Percentiles rank a stretch among this genome's conserved stretches.
Evolutionary conservation across 2,888 invertebrate species (phyloP).

Genomic region (Tuberolachnus salignus): DNA sequence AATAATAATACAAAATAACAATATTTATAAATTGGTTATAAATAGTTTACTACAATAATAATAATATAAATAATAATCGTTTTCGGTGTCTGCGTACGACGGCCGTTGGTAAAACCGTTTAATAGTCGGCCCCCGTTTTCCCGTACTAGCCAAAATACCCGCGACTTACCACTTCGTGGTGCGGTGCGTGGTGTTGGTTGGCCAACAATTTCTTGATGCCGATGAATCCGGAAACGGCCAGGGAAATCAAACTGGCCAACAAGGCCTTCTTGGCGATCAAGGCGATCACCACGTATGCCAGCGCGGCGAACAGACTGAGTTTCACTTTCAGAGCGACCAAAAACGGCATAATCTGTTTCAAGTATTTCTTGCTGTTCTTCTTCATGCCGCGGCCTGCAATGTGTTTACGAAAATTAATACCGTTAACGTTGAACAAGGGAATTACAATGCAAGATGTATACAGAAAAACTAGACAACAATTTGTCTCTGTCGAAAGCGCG

Average conservation of each 20-base stretch:
- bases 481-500: too few relatives aligned
- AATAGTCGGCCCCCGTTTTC: too few relatives aligned
- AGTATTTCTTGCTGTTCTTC: conserved; percentile 67
- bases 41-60: too few relatives aligned
- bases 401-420: too few relatives aligned
- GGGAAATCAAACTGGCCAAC: conserved; percentile 68
- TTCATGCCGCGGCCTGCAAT: conserved; percentile 67
- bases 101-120: too few relatives aligned
- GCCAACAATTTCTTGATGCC: conserved; percentile 60
- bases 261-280: conserved; percentile 72
- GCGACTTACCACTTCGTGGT: conserved; percentile 59
- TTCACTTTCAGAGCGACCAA: conserved; percentile 69
- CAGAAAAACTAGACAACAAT: too few relatives aligned
- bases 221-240: conserved; percentile 68
- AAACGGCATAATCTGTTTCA: conserved; percentile 68
- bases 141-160: not conserved
- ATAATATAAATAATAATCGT: too few relatives aligned
- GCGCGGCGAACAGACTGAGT: conserved; percentile 66
- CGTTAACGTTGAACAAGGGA: too few relatives aligned
- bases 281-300: conserved; percentile 68
- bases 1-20: too few relatives aligned
- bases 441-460: not conserved
- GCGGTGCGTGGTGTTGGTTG: conserved; percentile 58
- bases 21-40: too few relatives aligned
- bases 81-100: too few relatives aligned